These are phyloP conservation scores for Oenanthe oenanthe DNA, from an alignment of 2,113 vertebrate species.

Conservation along the genomic window DNA sequence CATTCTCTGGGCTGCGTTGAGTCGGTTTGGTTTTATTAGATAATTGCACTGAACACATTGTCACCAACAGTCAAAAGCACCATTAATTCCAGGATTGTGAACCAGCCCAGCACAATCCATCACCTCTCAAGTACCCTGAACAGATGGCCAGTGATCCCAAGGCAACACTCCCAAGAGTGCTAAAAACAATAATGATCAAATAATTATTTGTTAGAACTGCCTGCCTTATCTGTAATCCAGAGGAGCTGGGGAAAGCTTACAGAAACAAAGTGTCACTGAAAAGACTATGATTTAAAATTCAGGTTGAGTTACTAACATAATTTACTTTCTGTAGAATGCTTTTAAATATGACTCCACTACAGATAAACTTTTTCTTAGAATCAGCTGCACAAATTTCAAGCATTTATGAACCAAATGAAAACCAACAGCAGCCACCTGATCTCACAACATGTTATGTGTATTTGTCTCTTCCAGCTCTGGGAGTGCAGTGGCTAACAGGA, in stretches of 20 bases:
- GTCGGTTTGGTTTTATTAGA: not conserved
- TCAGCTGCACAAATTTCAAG: not conserved
- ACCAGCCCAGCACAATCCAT: not conserved
- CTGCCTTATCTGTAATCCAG: not conserved
- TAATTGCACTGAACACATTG: not conserved
- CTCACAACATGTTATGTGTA: not conserved
- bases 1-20: not conserved
- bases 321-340: not conserved
- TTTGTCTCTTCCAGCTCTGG: not conserved
- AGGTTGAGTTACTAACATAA: not conserved
- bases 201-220: not conserved
- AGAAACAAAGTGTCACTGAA: not conserved
- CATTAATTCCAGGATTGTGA: not conserved
- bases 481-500: not conserved
- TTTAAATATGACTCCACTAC: not conserved
- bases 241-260: not conserved
- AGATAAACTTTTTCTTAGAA: not conserved
- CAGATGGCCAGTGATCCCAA: not conserved
- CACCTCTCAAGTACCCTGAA: not conserved
- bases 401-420: not conserved
- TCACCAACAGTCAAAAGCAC: not conserved
- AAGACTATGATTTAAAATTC: not conserved
- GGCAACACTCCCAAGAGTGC: rapidly evolving
- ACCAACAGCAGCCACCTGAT: not conserved
- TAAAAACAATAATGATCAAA: not conserved